Conservation (phyloP, 2,113 vertebrate genomes). For the Bungarus multicinctus region DNA sequence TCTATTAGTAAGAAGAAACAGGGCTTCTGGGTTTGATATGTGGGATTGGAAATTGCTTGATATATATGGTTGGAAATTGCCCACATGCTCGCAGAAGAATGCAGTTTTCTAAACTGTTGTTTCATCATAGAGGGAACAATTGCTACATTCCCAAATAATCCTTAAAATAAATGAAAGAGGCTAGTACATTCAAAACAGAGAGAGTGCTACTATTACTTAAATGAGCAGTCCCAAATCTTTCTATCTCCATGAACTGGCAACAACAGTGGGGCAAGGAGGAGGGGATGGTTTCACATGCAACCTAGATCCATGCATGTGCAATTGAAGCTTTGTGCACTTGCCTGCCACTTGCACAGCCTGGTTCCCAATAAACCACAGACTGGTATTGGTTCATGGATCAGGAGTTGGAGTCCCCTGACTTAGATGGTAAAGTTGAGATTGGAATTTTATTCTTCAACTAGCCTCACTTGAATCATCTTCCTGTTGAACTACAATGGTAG, state of each 20-base stretch:
- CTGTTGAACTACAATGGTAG: neutral
- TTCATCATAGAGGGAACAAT: neutral
- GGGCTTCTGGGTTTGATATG: neutral
- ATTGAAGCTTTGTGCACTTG: neutral
- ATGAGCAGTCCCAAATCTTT: neutral
- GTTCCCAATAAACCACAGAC: neutral
- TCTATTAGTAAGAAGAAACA: neutral
- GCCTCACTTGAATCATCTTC: neutral
- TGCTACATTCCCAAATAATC: neutral
- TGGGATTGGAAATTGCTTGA: neutral
- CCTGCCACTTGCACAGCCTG: neutral
- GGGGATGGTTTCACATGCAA: neutral
- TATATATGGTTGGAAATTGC: neutral
- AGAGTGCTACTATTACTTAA: neutral
- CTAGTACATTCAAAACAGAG: neutral
- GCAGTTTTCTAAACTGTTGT: neutral
- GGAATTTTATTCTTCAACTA: neutral
- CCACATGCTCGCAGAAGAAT: neutral
- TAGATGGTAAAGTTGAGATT: neutral
- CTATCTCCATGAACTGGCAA: neutral
- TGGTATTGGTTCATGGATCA: neutral
- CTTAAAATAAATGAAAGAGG: neutral
- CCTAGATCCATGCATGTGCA: neutral
- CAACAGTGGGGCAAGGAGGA: neutral
- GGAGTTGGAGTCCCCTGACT: neutral